Percentiles rank a stretch among this genome's conserved stretches.
Evolutionary conservation across 2,888 invertebrate genomes (phyloP).

Genomic region (Torymus tubicola): DNA sequence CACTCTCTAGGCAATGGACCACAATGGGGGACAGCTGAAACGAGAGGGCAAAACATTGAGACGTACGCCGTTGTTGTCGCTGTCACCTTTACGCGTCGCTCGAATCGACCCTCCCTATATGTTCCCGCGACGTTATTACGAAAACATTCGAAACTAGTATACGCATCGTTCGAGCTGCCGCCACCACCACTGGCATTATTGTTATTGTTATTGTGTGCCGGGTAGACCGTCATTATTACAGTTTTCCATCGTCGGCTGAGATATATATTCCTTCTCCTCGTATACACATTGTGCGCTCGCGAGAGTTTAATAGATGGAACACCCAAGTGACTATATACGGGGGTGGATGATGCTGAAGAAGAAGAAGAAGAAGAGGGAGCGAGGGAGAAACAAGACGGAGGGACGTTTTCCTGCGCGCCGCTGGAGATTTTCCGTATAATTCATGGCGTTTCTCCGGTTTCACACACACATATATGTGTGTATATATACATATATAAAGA

Average conservation of each 20-base stretch:
- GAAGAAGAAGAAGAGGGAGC: constrained; percentile 19
- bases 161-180: neutral
- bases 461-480: neutral
- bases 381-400: too few relatives aligned
- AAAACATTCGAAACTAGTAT: constrained; percentile 71
- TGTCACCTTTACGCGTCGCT: constrained; percentile 25
- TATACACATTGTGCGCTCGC: neutral
- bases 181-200: neutral
- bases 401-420: constrained; percentile 31
- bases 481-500: too few relatives aligned
- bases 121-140: constrained; percentile 70
- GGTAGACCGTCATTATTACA: constrained; percentile 47
- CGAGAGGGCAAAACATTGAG: constrained; percentile 75
- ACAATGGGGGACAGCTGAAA: constrained; percentile 74
- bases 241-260: constrained; percentile 19
- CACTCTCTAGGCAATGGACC: constrained; percentile 27
- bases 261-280: neutral
- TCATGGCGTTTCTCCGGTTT: constrained; percentile 56
- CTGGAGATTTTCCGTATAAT: constrained; percentile 61
- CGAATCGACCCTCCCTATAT: constrained; percentile 61
- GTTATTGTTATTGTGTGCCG: constrained; percentile 36
- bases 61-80: constrained; percentile 71
- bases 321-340: constrained; percentile 32
- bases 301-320: constrained; percentile 21
- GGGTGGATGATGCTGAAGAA: neutral